Percentiles rank a stretch among this genome's conserved stretches.
phyloP scores from a whole-genome alignment of 2,797 vertebrate genomes.

The Crenichthys baileyi region DNA sequence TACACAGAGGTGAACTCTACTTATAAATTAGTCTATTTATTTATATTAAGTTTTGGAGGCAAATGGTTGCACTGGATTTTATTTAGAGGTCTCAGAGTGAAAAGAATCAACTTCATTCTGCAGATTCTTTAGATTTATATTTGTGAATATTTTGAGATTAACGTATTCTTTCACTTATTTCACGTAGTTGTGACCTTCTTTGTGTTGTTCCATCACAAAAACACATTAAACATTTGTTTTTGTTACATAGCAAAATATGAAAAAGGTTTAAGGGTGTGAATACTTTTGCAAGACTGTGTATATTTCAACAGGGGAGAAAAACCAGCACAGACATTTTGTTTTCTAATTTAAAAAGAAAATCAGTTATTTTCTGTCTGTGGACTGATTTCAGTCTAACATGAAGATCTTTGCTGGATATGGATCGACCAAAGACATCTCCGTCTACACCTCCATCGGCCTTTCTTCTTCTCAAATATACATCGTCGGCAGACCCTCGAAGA shows the following conservation, averaged over 20 bases:
- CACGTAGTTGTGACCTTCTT: no score
- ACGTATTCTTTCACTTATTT: no score
- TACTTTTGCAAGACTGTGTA: background rate
- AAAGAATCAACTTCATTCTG: no score
- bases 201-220: background rate
- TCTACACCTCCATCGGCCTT: constrained; percentile 93
- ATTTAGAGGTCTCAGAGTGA: no score
- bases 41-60: no score
- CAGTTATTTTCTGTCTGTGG: constrained; percentile 12
- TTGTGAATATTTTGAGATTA: no score
- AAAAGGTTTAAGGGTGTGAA: background rate
- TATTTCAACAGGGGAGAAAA: no score
- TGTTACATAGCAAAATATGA: background rate
- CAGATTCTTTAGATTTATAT: no score
- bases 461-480: constrained; percentile 94
- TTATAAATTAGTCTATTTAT: no score
- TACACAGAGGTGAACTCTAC: no score
- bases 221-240: background rate
- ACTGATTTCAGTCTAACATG: constrained; percentile 86
- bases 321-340: background rate
- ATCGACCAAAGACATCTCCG: constrained; percentile 97
- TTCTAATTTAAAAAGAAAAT: background rate
- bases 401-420: constrained; percentile 94
- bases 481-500: constrained; percentile 94
- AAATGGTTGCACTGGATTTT: no score